These are phyloP conservation scores for Oreohelix idahoensis DNA, from an alignment of 1,140 invertebrate species.

Conservation along the genomic window DNA sequence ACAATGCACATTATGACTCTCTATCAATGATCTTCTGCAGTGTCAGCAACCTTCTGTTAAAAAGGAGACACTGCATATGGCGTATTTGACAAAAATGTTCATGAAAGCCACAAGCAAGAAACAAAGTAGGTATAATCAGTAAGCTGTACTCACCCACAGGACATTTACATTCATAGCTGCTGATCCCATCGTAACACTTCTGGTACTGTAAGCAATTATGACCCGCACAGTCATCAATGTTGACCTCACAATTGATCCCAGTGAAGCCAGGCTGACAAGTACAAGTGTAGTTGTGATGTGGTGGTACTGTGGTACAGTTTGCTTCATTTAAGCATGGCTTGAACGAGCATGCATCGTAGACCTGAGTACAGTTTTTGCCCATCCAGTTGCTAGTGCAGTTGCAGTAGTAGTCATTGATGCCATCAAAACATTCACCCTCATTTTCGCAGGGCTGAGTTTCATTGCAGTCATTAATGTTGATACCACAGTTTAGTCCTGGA, in stretches of 20 bases:
- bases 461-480: constrained; percentile 52
- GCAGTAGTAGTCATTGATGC: constrained; percentile 81
- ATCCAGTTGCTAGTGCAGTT: constrained; percentile 55
- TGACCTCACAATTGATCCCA: constrained; percentile 61
- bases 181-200: constrained; percentile 51
- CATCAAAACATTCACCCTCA: constrained; percentile 76
- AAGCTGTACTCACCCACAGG: constrained; percentile 53
- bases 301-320: constrained; percentile 47
- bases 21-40: too few species aligned
- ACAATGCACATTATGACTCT: too few species aligned
- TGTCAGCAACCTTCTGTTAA: too few species aligned
- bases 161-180: constrained; percentile 54
- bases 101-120: too few species aligned
- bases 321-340: constrained; percentile 74
- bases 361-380: constrained; percentile 87
- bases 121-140: too few species aligned
- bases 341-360: constrained; percentile 78
- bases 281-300: constrained; percentile 52
- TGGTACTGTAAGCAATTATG: constrained; percentile 42
- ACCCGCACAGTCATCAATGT: constrained; percentile 57
- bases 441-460: constrained; percentile 73
- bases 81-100: too few species aligned
- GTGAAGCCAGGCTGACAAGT: constrained; percentile 55
- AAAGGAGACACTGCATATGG: too few species aligned
- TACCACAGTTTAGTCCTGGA: constrained; percentile 45